Evolutionary conservation across 35 echinoderm and acorn worm species (phyloP).

Genomic region (Lytechinus variegatus): DNA sequence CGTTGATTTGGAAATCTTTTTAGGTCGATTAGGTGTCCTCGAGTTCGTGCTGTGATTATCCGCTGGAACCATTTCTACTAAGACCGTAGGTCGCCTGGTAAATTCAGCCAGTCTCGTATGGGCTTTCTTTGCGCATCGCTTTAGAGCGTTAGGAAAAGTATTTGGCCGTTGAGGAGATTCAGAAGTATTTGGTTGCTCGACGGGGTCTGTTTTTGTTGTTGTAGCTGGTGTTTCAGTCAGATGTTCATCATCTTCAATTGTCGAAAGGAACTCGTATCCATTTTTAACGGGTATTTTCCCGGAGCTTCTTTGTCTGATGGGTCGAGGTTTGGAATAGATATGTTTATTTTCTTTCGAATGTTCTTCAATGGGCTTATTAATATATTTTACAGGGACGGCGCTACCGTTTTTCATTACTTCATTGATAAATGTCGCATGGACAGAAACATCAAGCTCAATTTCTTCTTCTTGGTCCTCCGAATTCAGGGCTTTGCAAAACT

Average conservation of each 20-base stretch:
- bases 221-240: neutral
- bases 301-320: constrained; percentile 37
- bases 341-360: neutral
- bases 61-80: constrained; percentile 40
- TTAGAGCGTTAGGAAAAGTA: neutral
- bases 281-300: neutral
- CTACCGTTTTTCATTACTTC: neutral
- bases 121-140: neutral
- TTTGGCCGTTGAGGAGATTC: neutral
- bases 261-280: constrained; percentile 28
- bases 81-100: constrained; percentile 24
- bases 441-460: neutral
- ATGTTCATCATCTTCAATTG: constrained; percentile 32
- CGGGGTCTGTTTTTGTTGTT: neutral
- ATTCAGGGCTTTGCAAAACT: constrained; percentile 8
- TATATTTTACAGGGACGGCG: neutral
- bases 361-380: neutral
- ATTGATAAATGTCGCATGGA: neutral
- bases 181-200: neutral
- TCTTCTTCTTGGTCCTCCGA: neutral
- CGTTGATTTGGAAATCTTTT: constrained; percentile 68
- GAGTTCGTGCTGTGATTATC: neutral
- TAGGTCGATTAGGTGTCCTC: neutral
- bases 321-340: neutral
- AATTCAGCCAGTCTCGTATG: neutral